Evolutionary conservation across 2,113 vertebrate genomes (phyloP), one percentile per base, ranked within the genome.

Genomic region (Agapornis roseicollis): DNA sequence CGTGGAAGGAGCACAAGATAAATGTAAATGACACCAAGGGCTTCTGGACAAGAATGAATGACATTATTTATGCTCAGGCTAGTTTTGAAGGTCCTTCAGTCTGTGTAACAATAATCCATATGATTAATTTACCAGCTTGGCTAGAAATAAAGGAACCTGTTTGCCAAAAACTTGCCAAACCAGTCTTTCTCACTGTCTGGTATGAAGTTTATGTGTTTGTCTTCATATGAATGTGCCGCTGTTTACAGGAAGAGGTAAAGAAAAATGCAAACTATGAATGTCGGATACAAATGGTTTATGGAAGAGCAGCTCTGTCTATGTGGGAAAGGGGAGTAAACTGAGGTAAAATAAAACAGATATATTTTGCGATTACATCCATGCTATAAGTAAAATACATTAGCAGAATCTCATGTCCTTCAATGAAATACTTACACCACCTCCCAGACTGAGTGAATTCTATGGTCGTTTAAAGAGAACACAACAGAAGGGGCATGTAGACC

Each of bases 141-240:
- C 49, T 72, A 92, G 70, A 89, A 87, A 94, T 90, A 85, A 94
- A 74, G 90, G 82, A 89, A 85, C 29, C n/a, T 94, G 86, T 95
- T 93, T 92, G 53, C 73, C 17, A 4, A 92, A 94, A 78, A 90
- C 85, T 94, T 64, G 85, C 70, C 80, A 58, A 92, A 96, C 92
- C 94, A 87, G 96, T 95, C 73, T 53, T 87, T 90, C 70, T 87
- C 83, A 96, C 41, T 58, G 58, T 29, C 72, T 89, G 66, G 66
- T 71, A 89, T 53, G 61, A 76, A 69, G 82, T 71, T 68, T 33
- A 49, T 82, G 35, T 71, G 66, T 89, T 94, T 93, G 37, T 53
- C 66, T 76, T 89, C 52, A 12, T 44, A 41, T 31, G 78, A 79
- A 79, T 28, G 12, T 33, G 65, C 31, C 3, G 11, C 13, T 63